These are phyloP conservation scores for Dipodomys merriami DNA, from an alignment of 2,113 vertebrate genomes.

Conservation along the genomic window DNA sequence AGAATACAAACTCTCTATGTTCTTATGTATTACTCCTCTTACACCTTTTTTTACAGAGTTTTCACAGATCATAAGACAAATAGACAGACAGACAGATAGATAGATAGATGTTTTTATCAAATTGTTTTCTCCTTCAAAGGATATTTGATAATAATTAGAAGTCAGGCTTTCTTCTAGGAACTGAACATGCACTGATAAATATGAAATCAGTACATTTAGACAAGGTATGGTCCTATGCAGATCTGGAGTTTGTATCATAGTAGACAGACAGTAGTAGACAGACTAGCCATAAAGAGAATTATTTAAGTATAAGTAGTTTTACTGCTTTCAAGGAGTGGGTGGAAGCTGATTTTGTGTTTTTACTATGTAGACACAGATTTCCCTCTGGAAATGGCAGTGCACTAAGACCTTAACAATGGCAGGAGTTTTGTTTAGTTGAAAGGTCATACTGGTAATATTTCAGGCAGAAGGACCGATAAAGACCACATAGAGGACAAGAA, in stretches of 20 bases:
- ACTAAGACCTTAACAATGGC: neutral
- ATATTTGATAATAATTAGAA: neutral
- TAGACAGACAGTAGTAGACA: neutral
- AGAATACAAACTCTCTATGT: neutral
- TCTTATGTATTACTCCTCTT: neutral
- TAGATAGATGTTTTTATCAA: neutral
- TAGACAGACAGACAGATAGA: too few species aligned
- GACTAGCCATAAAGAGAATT: neutral
- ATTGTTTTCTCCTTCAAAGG: neutral
- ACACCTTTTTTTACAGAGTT: neutral
- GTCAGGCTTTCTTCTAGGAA: neutral
- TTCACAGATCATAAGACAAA: neutral
- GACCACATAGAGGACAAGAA: neutral
- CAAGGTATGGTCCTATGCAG: neutral
- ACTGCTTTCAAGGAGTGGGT: neutral
- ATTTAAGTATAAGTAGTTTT: conserved; percentile 29
- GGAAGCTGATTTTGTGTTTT: neutral
- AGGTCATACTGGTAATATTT: neutral
- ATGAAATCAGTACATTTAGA: neutral
- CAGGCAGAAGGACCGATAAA: neutral
- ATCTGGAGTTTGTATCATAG: neutral
- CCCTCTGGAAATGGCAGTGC: neutral
- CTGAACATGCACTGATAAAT: neutral
- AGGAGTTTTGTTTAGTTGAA: neutral
- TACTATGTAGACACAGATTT: neutral